Evolutionary conservation across 2,888 invertebrate genomes (phyloP), one percentile per base, ranked within the genome.

Genomic region (Eudemis profundana): DNA sequence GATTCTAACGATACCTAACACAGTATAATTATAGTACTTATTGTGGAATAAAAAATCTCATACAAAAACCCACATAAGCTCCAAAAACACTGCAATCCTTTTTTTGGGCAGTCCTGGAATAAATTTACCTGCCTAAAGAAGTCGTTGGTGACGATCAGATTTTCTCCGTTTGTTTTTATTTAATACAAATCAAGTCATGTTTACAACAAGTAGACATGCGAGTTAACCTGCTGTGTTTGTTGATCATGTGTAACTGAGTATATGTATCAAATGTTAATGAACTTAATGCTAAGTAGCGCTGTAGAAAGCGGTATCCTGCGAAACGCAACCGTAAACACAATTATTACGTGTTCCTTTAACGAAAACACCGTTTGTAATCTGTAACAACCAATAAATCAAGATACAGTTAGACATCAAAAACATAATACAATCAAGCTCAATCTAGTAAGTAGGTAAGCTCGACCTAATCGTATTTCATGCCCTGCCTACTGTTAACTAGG

Each of bases 301-400:
- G 2, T 57, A 29, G 19, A 44, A 59, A 36, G 19, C 33, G 21
- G 27, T 57, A 64, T 59, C 59, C 38, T 51, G 64, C 14, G 57
- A 50, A 44, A 51, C 38, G 36, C 33, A 38, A 33, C 44, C 19
- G 15, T 59, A 63, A 56, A 47, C 46, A 46, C 12, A 53, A 57
- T 62, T 42, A 66, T 65, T 59, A 46, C 27, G 14, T 49, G 7
- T n/a, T 42, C 42, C 61, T 47, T 42, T 36, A 21, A 51, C 12
- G 17, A 23, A 44, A 23, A 33, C 15, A 36, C 7, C 38, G 17
- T 12, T 27, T 54, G 42, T 27, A 42, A 12, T 54, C 7, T 54
- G n/a, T 12, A 54, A 42, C 27, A 15, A 40, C 42, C 54, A 10
- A 54, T 54, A 42, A 42, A 54, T 27, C 54, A 42, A 40, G 27